A percentile compares a stretch with the other conserved stretches of the same genome.
These are phyloP conservation scores for Momotus momota DNA, from an alignment of 2,797 vertebrate species.

Conservation along the genomic window DNA sequence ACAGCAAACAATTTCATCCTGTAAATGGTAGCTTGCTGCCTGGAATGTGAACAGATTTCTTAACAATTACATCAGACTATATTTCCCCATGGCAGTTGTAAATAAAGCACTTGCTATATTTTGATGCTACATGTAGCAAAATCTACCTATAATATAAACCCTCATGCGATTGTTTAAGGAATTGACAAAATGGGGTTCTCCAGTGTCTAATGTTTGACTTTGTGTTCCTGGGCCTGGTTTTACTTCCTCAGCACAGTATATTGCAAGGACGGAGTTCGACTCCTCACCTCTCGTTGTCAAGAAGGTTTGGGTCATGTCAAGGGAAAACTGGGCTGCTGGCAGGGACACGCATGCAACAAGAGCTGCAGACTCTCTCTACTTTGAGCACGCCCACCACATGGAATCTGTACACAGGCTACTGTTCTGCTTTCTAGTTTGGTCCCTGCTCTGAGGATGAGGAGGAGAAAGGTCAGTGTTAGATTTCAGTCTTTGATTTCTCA, in stretches of 20 bases:
- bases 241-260: not conserved
- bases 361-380: not conserved
- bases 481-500: not conserved
- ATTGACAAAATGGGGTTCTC: not conserved
- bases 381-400: not conserved
- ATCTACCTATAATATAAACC: not conserved
- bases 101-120: not conserved
- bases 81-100: conserved; percentile 37
- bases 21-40: conserved; percentile 48
- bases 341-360: not conserved
- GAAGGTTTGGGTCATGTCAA: not conserved
- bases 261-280: rapidly evolving
- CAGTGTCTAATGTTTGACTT: not conserved
- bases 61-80: conserved; percentile 49
- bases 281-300: not conserved
- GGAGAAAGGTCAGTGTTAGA: not conserved
- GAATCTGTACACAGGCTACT: rapidly evolving
- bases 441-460: not conserved
- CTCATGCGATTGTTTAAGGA: not conserved
- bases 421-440: not conserved
- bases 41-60: conserved; percentile 59
- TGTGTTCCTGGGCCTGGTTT: not conserved
- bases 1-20: conserved; percentile 71
- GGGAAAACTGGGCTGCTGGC: not conserved
- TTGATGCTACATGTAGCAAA: not conserved